These are phyloP conservation scores for Dicyrtoma fusca DNA, from an alignment of 2,888 invertebrate species.

Conservation along the genomic window DNA sequence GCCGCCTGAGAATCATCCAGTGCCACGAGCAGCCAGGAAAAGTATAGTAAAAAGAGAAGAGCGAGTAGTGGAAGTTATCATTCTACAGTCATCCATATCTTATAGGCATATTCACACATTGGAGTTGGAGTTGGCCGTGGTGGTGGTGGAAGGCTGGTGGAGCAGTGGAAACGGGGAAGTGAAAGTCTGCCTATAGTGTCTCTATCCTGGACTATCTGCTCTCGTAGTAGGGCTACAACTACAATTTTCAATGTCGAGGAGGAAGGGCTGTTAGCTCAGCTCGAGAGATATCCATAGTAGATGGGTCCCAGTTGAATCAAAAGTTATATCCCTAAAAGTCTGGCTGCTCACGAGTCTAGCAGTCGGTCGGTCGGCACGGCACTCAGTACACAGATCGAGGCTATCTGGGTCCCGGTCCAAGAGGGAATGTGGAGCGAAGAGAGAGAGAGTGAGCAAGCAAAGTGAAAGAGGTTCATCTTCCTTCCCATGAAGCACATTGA, in stretches of 20 bases:
- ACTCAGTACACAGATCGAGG: slow-evolving; percentile 18
- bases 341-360: slow-evolving; percentile 8
- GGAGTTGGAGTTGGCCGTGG: no score
- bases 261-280: not conserved
- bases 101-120: slow-evolving; percentile 5
- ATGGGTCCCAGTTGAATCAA: slow-evolving; percentile 37
- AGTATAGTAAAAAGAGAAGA: slow-evolving; percentile 9
- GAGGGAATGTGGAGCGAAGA: slow-evolving; percentile 21
- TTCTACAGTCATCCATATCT: slow-evolving; percentile 1
- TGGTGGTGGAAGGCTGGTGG: not conserved
- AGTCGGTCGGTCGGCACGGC: slow-evolving; percentile 4
- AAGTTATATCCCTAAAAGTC: slow-evolving; percentile 38
- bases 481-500: slow-evolving; percentile 25
- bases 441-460: slow-evolving; percentile 9
- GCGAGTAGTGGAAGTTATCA: slow-evolving; percentile 5
- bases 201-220: no score
- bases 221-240: no score
- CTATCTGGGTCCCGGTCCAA: slow-evolving; percentile 30
- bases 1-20: slow-evolving; percentile 27
- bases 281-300: slow-evolving; percentile 14
- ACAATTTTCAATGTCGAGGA: not conserved
- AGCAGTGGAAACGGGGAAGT: not conserved
- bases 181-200: not conserved
- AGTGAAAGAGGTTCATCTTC: slow-evolving; percentile 7
- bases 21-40: not conserved